Conservation (phyloP, 2,797 vertebrate species). For the Oreochromis mossambicus region DNA sequence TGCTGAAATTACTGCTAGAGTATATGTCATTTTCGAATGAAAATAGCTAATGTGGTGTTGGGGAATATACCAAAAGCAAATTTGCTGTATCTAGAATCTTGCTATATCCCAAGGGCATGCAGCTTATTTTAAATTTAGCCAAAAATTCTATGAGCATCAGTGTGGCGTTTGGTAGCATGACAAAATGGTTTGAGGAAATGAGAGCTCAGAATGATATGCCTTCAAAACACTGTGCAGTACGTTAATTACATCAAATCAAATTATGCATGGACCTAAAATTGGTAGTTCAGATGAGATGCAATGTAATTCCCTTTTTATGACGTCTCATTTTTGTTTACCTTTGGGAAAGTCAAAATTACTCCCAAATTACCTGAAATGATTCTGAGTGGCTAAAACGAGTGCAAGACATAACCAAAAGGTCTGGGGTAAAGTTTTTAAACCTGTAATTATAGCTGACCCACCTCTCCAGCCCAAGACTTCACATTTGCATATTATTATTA, state of each 20-base stretch:
- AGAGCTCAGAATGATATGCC: slow-evolving; percentile 12
- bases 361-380: not conserved
- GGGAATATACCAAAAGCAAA: not conserved
- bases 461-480: not conserved
- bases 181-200: slow-evolving; percentile 20
- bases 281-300: not conserved
- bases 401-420: not conserved
- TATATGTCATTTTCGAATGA: not conserved
- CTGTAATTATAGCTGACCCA: not conserved
- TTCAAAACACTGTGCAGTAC: not conserved
- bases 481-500: not conserved
- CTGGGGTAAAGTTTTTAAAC: not conserved
- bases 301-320: not conserved
- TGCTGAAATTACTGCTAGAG: not conserved
- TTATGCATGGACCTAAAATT: slow-evolving; percentile 7
- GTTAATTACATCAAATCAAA: slow-evolving; percentile 4
- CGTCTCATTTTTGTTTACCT: not conserved
- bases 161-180: not conserved
- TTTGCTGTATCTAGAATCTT: not conserved
- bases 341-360: not conserved
- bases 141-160: slow-evolving; percentile 2
- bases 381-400: not conserved
- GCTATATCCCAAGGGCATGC: not conserved
- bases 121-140: slow-evolving; percentile 10
- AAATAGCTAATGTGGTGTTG: not conserved